phyloP scores from a whole-genome alignment of 2,797 vertebrate genomes.

The Sebastes dallii region DNA sequence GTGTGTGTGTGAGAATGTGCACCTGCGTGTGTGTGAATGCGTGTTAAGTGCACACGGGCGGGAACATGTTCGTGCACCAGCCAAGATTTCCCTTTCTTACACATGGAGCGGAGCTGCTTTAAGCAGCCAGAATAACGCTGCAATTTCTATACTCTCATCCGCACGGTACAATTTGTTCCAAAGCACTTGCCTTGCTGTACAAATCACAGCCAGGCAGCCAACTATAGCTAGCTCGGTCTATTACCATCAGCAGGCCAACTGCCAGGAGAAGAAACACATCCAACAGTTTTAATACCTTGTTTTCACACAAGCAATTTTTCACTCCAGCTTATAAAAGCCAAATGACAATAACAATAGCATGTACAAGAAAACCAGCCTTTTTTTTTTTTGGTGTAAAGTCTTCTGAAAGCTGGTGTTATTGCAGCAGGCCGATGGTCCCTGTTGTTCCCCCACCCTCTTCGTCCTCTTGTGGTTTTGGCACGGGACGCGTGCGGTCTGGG shows the following conservation, averaged over 20 bases:
- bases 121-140: slow-evolving; percentile 66
- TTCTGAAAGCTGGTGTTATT: slow-evolving; percentile 60
- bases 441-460: slow-evolving; percentile 55
- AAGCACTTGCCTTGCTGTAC: slow-evolving; percentile 67
- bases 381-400: slow-evolving; percentile 54
- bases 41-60: slow-evolving; percentile 42
- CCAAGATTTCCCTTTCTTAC: slow-evolving; percentile 69
- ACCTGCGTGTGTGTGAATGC: slow-evolving; percentile 28
- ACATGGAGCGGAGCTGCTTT: slow-evolving; percentile 50
- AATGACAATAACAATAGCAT: slow-evolving; percentile 75
- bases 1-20: slow-evolving; percentile 31
- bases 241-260: slow-evolving; percentile 66
- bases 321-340: slow-evolving; percentile 73
- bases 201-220: slow-evolving; percentile 72
- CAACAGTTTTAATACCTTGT: slow-evolving; percentile 80
- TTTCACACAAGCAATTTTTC: slow-evolving; percentile 76
- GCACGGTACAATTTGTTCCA: slow-evolving; percentile 74
- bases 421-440: slow-evolving; percentile 43
- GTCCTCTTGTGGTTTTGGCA: slow-evolving; percentile 73
- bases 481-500: slow-evolving; percentile 56
- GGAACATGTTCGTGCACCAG: slow-evolving; percentile 37
- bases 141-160: slow-evolving; percentile 67
- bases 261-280: slow-evolving; percentile 72
- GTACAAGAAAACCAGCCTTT: slow-evolving; percentile 57
- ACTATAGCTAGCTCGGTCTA: slow-evolving; percentile 69